These are phyloP conservation scores for Columbina picui DNA, from an alignment of 2,113 vertebrate species.

Conservation along the genomic window DNA sequence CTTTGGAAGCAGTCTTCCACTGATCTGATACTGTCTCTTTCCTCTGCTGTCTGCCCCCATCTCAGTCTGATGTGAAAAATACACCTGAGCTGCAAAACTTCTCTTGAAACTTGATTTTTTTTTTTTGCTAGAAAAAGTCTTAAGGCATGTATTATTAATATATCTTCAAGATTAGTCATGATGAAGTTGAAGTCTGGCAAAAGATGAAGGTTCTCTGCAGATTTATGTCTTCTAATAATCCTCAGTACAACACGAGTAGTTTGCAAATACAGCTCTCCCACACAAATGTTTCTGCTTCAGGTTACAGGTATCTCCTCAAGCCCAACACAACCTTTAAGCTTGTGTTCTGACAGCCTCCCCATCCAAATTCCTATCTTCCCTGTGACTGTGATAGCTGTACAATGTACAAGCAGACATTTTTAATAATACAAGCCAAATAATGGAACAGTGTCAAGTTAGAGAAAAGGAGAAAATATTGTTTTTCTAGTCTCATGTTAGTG, in stretches of 20 bases:
- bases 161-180: not conserved
- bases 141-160: not conserved
- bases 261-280: not conserved
- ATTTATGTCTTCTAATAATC: not conserved
- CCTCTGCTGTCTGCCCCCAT: not conserved
- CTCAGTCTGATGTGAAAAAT: not conserved
- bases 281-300: fast-evolving
- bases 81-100: not conserved
- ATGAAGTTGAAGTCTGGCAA: not conserved
- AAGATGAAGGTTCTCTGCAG: not conserved
- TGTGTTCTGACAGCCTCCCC: not conserved
- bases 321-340: not conserved
- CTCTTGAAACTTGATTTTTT: not conserved
- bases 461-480: not conserved
- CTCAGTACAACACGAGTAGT: not conserved
- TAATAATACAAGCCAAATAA: not conserved
- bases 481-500: not conserved
- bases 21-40: not conserved
- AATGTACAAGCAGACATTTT: not conserved
- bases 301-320: not conserved
- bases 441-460: fast-evolving
- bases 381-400: not conserved
- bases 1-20: not conserved
- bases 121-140: not conserved
- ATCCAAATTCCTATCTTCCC: fast-evolving